A percentile compares a stretch with the other conserved stretches of the same genome.
phyloP scores from a whole-genome alignment of 2,888 invertebrate genomes.

The Lasioglossum marginatum region DNA sequence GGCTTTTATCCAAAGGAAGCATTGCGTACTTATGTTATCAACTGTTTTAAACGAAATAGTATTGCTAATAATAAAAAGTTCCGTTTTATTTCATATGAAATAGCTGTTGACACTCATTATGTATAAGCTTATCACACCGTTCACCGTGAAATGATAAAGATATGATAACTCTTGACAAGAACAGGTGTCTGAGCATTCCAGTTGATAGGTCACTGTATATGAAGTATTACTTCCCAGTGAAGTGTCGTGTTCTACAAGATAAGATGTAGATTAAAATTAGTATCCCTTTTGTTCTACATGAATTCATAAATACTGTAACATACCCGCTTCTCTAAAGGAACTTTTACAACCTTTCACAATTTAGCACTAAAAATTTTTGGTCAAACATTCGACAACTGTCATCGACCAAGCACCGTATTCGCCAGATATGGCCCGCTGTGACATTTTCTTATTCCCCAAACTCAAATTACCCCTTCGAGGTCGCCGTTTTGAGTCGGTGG shows the following conservation, averaged over 20 bases:
- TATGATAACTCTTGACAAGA: conserved; percentile 3
- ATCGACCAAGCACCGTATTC: no score
- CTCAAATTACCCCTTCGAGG: no score
- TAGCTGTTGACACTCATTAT: neutral
- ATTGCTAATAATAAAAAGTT: neutral
- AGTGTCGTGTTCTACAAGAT: neutral
- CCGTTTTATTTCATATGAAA: neutral
- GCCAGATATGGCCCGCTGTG: no score
- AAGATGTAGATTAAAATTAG: neutral
- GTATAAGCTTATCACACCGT: neutral
- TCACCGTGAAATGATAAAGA: neutral
- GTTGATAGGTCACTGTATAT: conserved; percentile 3
- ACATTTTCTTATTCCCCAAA: no score
- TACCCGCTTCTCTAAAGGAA: no score
- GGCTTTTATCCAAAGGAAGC: neutral
- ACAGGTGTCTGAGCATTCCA: conserved; percentile 2
- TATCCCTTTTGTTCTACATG: neutral
- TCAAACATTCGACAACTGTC: no score
- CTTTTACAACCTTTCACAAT: neutral
- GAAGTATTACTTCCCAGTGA: neutral
- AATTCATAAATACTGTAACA: neutral
- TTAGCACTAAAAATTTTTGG: no score
- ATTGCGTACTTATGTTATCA: neutral
- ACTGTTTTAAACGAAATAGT: neutral
- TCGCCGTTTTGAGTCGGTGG: no score